A percentile compares a stretch with the other conserved stretches of the same genome.
These are phyloP conservation scores for Galemys pyrenaicus DNA, from an alignment of 2,113 vertebrate genomes.

Conservation along the genomic window DNA sequence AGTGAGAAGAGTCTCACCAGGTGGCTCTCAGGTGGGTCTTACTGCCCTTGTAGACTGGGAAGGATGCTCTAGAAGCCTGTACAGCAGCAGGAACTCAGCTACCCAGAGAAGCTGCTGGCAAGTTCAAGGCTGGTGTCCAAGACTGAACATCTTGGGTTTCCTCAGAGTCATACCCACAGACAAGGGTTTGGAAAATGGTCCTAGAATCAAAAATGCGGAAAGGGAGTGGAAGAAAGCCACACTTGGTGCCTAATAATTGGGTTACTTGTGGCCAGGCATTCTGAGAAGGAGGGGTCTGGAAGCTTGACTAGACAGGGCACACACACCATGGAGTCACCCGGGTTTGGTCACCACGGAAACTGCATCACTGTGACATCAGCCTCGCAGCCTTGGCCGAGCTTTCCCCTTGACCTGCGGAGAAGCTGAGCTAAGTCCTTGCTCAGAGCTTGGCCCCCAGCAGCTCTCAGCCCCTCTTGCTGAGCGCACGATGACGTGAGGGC, in stretches of 20 bases:
- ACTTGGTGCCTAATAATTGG: rapidly evolving
- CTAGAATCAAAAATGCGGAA: neutral
- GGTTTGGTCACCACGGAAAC: neutral
- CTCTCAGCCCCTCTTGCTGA: neutral
- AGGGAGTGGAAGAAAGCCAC: neutral
- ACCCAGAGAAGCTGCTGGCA: no score
- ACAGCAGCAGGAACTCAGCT: neutral
- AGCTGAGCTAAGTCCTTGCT: neutral
- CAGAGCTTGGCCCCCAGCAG: no score
- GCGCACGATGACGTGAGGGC: neutral
- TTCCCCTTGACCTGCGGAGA: neutral
- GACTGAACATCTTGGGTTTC: neutral
- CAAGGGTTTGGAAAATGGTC: neutral
- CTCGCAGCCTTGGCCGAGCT: neutral
- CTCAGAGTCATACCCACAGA: neutral
- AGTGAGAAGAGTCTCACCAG: no score
- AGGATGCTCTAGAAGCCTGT: neutral
- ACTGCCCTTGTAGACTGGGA: no score
- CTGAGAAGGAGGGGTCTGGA: no score
- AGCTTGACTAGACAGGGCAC: no score
- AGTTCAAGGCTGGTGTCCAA: neutral
- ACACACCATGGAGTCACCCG: no score
- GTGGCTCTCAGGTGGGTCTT: no score
- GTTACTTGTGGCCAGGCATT: no score
- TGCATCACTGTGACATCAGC: rapidly evolving